Evolutionary conservation across 23 tunicate species (phyloP).

Genomic region (Phallusia fumigata): DNA sequence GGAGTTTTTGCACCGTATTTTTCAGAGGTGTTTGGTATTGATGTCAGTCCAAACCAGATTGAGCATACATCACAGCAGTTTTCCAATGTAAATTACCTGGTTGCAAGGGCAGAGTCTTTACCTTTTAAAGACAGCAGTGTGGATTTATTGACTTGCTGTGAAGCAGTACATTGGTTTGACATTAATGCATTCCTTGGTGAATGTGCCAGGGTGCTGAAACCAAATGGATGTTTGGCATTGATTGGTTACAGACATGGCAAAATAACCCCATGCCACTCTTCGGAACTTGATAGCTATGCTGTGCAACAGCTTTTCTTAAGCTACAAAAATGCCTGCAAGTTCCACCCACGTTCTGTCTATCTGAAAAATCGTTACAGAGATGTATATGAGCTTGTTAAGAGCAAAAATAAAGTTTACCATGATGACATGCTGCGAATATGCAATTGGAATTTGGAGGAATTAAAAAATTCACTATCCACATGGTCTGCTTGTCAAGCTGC

Average conservation of each 20-base stretch:
- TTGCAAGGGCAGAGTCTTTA: neutral
- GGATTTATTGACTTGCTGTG: neutral
- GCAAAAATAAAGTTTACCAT: neutral
- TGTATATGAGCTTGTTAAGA: neutral
- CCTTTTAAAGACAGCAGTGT: conserved; percentile 17
- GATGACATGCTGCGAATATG: neutral
- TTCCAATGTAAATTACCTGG: neutral
- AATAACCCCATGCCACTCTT: neutral
- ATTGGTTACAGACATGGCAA: neutral
- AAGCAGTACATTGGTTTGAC: conserved; percentile 19
- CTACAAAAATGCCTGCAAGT: neutral
- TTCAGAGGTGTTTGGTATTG: conserved; percentile 1
- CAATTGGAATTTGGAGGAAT: neutral
- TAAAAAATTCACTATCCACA: neutral
- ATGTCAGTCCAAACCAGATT: conserved; percentile 26
- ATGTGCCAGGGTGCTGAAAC: conserved; percentile 11
- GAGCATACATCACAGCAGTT: neutral
- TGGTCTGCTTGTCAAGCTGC: neutral
- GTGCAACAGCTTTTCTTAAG: neutral
- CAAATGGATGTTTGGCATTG: conserved; percentile 10
- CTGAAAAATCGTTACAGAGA: neutral
- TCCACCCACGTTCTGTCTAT: neutral
- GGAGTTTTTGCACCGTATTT: conserved; percentile 18
- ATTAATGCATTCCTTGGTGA: neutral
- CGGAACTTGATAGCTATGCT: neutral